Conservation (phyloP, 2,113 vertebrate species). For the Jaculus jaculus region DNA sequence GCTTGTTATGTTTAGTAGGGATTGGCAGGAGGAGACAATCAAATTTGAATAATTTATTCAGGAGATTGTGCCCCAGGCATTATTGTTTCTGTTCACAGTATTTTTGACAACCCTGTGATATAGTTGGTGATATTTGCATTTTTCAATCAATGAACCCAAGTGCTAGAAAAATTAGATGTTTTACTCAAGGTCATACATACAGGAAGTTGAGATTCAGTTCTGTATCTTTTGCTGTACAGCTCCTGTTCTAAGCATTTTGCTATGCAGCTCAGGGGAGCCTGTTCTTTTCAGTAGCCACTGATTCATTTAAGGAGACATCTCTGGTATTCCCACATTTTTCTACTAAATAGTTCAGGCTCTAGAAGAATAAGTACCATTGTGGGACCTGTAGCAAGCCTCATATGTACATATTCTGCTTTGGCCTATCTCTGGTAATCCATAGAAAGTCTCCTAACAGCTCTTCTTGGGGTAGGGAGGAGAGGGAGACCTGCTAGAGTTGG, state of each 20-base stretch:
- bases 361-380: slow-evolving; percentile 9
- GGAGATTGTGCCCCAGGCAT: background rate
- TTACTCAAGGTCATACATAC: slow-evolving; percentile 16
- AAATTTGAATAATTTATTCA: slow-evolving; percentile 36
- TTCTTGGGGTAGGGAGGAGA: background rate
- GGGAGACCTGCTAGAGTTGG: background rate
- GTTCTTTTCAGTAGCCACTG: background rate
- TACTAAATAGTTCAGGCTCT: background rate
- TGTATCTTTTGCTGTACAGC: background rate
- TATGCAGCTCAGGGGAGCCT: background rate
- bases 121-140: background rate
- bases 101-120: slow-evolving; percentile 33
- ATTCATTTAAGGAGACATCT: background rate
- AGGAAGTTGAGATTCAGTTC: background rate
- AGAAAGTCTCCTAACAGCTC: background rate
- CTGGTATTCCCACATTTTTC: slow-evolving; percentile 4
- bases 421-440: background rate
- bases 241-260: background rate
- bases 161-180: background rate
- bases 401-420: background rate
- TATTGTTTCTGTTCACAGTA: slow-evolving; percentile 32
- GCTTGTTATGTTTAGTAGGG: background rate
- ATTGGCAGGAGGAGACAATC: slow-evolving; percentile 1
- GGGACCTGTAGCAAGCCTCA: background rate
- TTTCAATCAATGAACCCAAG: slow-evolving; percentile 15